These are phyloP conservation scores for Leguminivora glycinivorella DNA, from an alignment of 1,140 invertebrate genomes.

Conservation along the genomic window DNA sequence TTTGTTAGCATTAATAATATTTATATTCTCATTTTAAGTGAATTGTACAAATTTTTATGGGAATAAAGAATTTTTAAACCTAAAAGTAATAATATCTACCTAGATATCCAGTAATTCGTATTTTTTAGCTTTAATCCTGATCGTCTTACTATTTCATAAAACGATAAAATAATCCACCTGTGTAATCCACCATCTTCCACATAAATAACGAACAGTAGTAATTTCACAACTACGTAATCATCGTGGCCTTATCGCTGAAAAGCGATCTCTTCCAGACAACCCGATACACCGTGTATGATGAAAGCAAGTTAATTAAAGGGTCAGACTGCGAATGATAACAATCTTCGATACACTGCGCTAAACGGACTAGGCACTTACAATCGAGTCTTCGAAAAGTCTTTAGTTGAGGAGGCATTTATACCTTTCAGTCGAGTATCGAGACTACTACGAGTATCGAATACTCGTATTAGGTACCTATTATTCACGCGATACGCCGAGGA, in stretches of 20 bases:
- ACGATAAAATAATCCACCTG: neutral
- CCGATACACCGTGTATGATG: slow-evolving; percentile 17
- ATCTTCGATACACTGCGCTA: slow-evolving; percentile 3
- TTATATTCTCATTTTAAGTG: too few species aligned
- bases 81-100: too few species aligned
- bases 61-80: too few species aligned
- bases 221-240: slow-evolving; percentile 2
- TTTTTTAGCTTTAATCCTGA: neutral
- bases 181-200: neutral
- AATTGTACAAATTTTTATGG: too few species aligned
- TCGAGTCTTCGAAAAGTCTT: too few species aligned
- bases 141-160: neutral
- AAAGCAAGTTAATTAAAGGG: slow-evolving; percentile 29
- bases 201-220: slow-evolving; percentile 12
- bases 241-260: neutral
- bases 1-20: too few species aligned
- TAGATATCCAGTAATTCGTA: too few species aligned
- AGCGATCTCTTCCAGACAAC: neutral
- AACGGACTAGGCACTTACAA: too few species aligned
- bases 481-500: too few species aligned
- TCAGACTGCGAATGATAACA: slow-evolving; percentile 20
- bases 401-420: neutral
- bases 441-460: slow-evolving; percentile 8
- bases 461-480: too few species aligned
- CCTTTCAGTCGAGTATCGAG: neutral